Evolutionary conservation across 2,888 invertebrate species (phyloP).

Genomic region (Papilio protenor): DNA sequence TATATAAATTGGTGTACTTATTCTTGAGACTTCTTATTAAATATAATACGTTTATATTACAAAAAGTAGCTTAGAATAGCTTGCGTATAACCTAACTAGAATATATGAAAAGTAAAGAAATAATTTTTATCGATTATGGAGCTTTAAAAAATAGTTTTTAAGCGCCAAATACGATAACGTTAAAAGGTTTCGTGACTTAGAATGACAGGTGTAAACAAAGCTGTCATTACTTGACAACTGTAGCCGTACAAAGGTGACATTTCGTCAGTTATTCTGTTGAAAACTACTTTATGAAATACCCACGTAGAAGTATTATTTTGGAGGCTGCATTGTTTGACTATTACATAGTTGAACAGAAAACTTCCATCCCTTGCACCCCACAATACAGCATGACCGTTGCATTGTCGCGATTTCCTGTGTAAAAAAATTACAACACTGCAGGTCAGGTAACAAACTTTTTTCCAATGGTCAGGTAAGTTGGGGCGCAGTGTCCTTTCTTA

Average conservation of each 20-base stretch:
- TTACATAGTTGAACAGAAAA: slow-evolving; percentile 45
- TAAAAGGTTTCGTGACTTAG: slow-evolving; percentile 6
- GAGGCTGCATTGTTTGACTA: slow-evolving; percentile 36
- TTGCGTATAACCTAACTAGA: not conserved
- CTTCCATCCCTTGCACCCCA: slow-evolving; percentile 54
- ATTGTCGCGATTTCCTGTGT: slow-evolving; percentile 78
- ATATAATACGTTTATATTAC: not conserved
- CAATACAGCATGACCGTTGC: slow-evolving; percentile 62
- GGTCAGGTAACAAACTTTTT: slow-evolving; percentile 69
- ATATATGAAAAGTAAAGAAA: not conserved
- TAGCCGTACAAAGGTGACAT: slow-evolving; percentile 28
- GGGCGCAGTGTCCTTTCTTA: slow-evolving; percentile 61
- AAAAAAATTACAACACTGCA: slow-evolving; percentile 62
- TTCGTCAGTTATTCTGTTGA: slow-evolving; percentile 31
- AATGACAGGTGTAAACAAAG: slow-evolving; percentile 8
- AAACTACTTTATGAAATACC: slow-evolving; percentile 42
- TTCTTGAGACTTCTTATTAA: not conserved
- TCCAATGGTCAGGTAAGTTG: slow-evolving; percentile 61
- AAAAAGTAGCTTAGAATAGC: not conserved
- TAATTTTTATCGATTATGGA: not conserved
- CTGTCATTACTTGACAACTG: not conserved
- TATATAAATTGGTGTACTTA: not conserved
- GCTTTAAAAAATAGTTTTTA: not conserved
- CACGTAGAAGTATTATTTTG: slow-evolving; percentile 19
- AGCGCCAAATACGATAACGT: not conserved